A percentile compares a stretch with the other conserved stretches of the same genome.
Conservation (phyloP, 2,113 vertebrate genomes). For the Acinonyx jubatus region DNA sequence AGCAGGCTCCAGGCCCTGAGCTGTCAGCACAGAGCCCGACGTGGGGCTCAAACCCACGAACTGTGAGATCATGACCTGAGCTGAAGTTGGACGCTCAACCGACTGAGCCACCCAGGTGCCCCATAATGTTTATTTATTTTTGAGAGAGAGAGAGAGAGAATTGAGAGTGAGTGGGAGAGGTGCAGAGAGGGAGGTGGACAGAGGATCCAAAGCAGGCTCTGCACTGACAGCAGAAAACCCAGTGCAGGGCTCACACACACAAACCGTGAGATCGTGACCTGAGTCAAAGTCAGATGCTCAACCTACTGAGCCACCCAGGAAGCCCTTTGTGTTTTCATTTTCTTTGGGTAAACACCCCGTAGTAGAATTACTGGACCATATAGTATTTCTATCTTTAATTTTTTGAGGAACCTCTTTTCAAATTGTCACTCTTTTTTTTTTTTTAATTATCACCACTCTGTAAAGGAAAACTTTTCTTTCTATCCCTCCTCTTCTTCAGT, state of each 20-base stretch:
- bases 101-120: neutral
- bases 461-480: neutral
- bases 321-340: neutral
- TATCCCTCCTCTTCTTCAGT: neutral
- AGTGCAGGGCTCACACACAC: neutral
- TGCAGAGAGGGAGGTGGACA: neutral
- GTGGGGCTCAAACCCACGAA: neutral
- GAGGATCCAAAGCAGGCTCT: neutral
- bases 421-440: neutral
- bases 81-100: neutral
- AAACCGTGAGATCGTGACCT: neutral
- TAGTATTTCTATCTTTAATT: too few species aligned
- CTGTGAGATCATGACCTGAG: neutral
- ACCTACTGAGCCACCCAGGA: neutral
- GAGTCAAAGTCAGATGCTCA: neutral
- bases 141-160: neutral
- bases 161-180: neutral
- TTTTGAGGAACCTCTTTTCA: neutral
- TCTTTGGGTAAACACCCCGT: too few species aligned
- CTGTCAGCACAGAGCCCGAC: neutral
- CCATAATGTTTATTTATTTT: neutral
- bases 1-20: neutral
- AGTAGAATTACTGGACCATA: too few species aligned
- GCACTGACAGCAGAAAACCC: neutral
- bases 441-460: neutral